Evolutionary conservation across 1,140 invertebrate genomes (phyloP), one percentile per base, ranked within the genome.

Genomic region (Lepidurus arcticus): DNA sequence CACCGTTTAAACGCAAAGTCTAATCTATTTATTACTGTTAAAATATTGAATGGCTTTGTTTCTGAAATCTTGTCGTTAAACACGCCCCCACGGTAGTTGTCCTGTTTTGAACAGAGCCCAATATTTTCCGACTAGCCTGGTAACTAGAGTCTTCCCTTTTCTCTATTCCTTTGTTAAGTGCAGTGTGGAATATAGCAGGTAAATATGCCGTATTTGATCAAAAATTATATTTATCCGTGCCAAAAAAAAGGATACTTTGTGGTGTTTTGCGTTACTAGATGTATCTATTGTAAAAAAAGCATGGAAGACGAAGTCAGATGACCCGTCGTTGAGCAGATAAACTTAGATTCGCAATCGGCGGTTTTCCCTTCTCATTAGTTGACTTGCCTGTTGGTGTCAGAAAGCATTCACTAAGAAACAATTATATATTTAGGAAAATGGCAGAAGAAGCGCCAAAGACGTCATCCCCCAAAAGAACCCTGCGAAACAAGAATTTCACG

Each of bases 1-100:
- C 85, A 91, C 91, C 65, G 89, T 94, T 81, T 95, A 89, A 87
- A 73, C 7, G 34, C 34, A 34, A 94, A 83, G 94, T 95, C 84
- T 95, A 94, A 84, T 91, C 91, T 73, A 89, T 94, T 81, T 95
- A 89, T 87, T 74, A 10, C 45, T 47, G 45, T 16, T 47, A 47
- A 47, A 16, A 10, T 10, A 2, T 21, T n/a, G 21, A 9, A 65
- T 65, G 1, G 53, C 7, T 21, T 21, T 1, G 13, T 21, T 16
- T 13, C 5, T 16, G 1, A 7, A 7, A 21, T 65, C 9, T 21
- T 4, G 5, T 11, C 21, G 53, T 65, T n/a, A 65, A 21, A 13
- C 53, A 9, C 53, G 53, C 53, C 53, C 21, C 53, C 53, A 16
- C n/a, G 6, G 8, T 7, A 65, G 9, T 65, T 65, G 53, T 65